Evolutionary conservation across 2,797 vertebrate genomes (phyloP).

Genomic region (Balearica regulorum): DNA sequence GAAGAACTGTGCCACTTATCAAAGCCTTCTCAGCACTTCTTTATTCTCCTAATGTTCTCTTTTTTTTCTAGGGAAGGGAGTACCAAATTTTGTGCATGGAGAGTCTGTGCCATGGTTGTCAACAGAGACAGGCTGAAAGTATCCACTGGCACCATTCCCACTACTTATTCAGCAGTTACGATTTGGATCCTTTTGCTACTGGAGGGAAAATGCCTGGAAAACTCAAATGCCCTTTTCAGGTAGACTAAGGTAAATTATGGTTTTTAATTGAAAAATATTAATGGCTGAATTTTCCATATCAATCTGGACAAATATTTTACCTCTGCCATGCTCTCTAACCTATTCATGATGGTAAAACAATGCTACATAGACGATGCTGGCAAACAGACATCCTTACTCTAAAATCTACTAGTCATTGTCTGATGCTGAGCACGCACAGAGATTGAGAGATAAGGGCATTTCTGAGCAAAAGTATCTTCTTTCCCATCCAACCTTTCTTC

Average conservation of each 20-base stretch:
- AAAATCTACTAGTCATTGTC: neutral
- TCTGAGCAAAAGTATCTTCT: neutral
- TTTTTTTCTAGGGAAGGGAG: neutral
- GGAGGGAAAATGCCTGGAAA: neutral
- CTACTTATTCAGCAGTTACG: neutral
- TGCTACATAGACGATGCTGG: accelerated
- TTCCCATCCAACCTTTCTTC: neutral
- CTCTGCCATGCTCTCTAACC: neutral
- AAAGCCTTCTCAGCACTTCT: neutral
- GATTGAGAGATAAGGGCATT: neutral
- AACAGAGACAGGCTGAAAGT: neutral
- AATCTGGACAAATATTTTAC: neutral
- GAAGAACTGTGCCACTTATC: neutral
- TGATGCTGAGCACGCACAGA: neutral
- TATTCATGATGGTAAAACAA: neutral
- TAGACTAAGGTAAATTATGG: neutral
- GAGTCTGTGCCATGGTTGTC: neutral
- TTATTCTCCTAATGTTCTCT: neutral
- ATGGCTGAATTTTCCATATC: neutral
- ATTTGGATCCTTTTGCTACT: neutral
- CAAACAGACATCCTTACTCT: neutral
- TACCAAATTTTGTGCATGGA: neutral
- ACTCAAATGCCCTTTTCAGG: neutral
- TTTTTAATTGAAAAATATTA: neutral
- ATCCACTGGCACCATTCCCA: neutral